Evolutionary conservation across 2,888 invertebrate species (phyloP), one percentile per base, ranked within the genome.

Genomic region (Plebejus argus): DNA sequence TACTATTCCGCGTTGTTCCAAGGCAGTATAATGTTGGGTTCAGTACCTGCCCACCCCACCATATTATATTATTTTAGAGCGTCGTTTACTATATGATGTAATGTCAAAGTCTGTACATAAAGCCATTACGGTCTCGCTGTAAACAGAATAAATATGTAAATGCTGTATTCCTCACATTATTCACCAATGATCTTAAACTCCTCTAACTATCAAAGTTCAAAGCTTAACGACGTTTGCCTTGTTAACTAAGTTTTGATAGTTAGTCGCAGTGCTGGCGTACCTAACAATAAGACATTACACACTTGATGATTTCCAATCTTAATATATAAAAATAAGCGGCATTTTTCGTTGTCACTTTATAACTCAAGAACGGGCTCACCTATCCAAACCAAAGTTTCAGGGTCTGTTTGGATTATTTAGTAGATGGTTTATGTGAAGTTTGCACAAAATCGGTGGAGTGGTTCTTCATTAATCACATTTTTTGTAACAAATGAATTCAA

Each of bases 201-300:
- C 78, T 82, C 82, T 81, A 82, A 82, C 82, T 84, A 83, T 84
- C 82, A 79, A 81, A 79, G 81, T 82, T 82, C 83, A 81, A 84
- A 84, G 82, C 83, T 83, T 88, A 88, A 86, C 85, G 87, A 88
- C 87, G 86, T 88, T 88, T 87, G 86, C 85, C 83, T 88, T 86
- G 88, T 86, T 87, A 88, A 86, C 86, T 85, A 86, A 88, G 85
- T 88, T 88, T 85, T 83, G 84, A 86, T 85, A 86, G 84, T 85
- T 85, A 84, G 82, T 83, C 82, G 81, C 58, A 71, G 72, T 33
- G 35, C 20, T 35, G 70, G 70, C 53, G 35, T 70, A 33, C 35
- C 77, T 71, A 58, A 77, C 56, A 71, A 74, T 74, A 28, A 74
- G 45, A 12, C 23, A 28, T 71, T 39, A 72, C 49, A 74, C 49